Conservation (phyloP, 2,797 vertebrate genomes). For the Potorous gilbertii region DNA sequence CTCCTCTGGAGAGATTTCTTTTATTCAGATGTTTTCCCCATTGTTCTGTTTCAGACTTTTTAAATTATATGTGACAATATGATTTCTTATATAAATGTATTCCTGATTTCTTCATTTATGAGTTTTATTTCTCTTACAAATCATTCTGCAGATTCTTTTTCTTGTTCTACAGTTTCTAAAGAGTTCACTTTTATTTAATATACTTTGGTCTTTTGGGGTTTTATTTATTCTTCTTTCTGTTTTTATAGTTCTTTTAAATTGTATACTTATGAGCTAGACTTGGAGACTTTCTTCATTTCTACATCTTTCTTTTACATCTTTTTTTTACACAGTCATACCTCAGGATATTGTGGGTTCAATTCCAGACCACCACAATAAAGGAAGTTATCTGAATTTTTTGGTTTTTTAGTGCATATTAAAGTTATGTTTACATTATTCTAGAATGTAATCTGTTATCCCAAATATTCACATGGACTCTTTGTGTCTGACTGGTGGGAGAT, state of each 20-base stretch:
- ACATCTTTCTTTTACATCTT: not conserved
- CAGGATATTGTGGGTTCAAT: not conserved
- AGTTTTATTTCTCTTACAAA: not conserved
- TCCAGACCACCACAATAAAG: not conserved
- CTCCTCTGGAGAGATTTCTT: not conserved
- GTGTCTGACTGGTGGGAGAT: too few species aligned
- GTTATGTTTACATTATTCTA: not conserved
- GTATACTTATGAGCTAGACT: too few species aligned
- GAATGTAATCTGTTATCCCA: not conserved
- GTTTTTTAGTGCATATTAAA: not conserved
- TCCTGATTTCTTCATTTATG: not conserved
- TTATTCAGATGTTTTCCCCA: not conserved
- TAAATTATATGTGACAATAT: not conserved
- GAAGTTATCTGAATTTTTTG: not conserved
- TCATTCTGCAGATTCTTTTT: not conserved
- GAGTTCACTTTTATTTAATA: not conserved
- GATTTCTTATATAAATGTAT: not conserved
- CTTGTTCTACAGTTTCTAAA: not conserved
- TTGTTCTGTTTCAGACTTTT: not conserved
- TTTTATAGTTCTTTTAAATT: not conserved
- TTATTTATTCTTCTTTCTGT: not conserved
- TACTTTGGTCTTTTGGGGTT: not conserved
- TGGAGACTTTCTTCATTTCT: not conserved
- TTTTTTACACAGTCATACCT: not conserved
- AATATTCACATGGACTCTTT: too few species aligned